phyloP scores from a whole-genome alignment of 2,888 invertebrate species.

The Marronus borbonicus region DNA sequence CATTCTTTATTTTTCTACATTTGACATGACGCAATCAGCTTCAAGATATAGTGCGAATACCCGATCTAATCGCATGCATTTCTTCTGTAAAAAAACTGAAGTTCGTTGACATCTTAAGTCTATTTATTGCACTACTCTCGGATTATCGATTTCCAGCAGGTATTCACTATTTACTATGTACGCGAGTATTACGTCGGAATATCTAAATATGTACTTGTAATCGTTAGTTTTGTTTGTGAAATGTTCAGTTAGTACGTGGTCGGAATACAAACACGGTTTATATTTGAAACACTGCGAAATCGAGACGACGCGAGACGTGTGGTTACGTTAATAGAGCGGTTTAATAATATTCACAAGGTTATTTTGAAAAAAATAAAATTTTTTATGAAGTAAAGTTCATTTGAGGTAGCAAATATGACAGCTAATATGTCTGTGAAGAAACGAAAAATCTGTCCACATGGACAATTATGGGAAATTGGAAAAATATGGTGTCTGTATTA shows the following conservation, averaged over 20 bases:
- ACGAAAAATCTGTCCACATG: too few species aligned
- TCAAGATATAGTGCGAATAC: not conserved
- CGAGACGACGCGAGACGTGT: too few species aligned
- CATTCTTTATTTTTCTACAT: too few species aligned
- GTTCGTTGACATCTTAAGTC: slow-evolving; percentile 33
- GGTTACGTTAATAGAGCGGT: too few species aligned
- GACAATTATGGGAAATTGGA: too few species aligned
- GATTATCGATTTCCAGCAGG: not conserved
- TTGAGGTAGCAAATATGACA: too few species aligned
- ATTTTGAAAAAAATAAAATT: too few species aligned
- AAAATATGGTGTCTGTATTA: too few species aligned
- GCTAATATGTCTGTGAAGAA: too few species aligned
- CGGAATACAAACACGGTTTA: not conserved
- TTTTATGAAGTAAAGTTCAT: too few species aligned
- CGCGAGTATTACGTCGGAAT: not conserved
- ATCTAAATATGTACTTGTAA: not conserved
- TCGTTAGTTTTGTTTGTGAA: slow-evolving; percentile 3
- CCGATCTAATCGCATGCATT: not conserved
- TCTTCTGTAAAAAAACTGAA: not conserved
- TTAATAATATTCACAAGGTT: too few species aligned
- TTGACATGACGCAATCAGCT: not conserved
- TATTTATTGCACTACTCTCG: not conserved
- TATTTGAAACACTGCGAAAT: not conserved
- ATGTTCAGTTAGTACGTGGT: not conserved
- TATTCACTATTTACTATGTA: not conserved